These are phyloP conservation scores for Cecropterus lyciades DNA, from an alignment of 1,140 invertebrate species.

Conservation along the genomic window DNA sequence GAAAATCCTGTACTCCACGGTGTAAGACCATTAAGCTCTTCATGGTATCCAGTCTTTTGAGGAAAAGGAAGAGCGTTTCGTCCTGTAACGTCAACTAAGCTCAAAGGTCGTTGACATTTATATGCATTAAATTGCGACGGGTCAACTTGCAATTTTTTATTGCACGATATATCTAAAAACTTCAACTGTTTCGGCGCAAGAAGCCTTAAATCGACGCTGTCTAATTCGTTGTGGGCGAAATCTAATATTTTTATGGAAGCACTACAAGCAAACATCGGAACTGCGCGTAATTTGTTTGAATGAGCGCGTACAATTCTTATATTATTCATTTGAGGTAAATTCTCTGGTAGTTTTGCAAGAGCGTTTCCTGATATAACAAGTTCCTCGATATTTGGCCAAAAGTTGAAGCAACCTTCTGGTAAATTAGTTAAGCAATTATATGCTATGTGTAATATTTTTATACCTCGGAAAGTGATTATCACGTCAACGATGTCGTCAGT, in stretches of 20 bases:
- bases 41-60: conserved; percentile 85
- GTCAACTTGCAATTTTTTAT: conserved; percentile 91
- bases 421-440: conserved; percentile 91
- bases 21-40: conserved; percentile 84
- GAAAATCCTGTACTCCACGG: conserved; percentile 93
- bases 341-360: conserved; percentile 90
- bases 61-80: conserved; percentile 88
- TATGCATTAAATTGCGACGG: conserved; percentile 92
- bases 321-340: conserved; percentile 89
- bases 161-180: conserved; percentile 93
- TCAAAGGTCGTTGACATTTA: conserved; percentile 90
- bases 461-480: conserved; percentile 86
- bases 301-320: conserved; percentile 91
- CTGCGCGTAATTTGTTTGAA: conserved; percentile 90
- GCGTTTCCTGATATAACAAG: conserved; percentile 93
- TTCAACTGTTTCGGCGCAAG: conserved; percentile 92
- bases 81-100: conserved; percentile 92
- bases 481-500: conserved; percentile 89
- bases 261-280: conserved; percentile 91
- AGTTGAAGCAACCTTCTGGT: conserved; percentile 89
- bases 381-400: conserved; percentile 92
- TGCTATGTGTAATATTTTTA: conserved; percentile 90
- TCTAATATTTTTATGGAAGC: conserved; percentile 91
- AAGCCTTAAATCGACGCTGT: conserved; percentile 89
- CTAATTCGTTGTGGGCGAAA: conserved; percentile 93